A percentile compares a stretch with the other conserved stretches of the same genome.
Conservation (phyloP, 2,888 invertebrate genomes). For the Neoscelio sp. region DNA sequence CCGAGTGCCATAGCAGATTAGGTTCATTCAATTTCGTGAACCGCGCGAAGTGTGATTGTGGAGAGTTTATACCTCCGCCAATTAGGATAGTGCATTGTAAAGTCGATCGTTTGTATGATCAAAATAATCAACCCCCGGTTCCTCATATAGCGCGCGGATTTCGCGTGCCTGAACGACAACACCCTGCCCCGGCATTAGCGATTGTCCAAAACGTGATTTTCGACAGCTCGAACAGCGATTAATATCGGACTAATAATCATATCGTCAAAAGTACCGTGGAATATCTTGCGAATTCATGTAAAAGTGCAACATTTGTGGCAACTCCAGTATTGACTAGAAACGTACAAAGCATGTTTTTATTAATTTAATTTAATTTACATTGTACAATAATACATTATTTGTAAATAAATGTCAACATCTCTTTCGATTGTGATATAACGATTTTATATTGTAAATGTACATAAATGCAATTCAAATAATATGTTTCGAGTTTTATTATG, state of each 20-base stretch:
- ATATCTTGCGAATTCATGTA: too few species aligned
- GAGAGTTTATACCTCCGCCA: constrained; percentile 72
- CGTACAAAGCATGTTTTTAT: neutral
- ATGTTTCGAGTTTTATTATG: neutral
- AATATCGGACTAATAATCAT: constrained; percentile 13
- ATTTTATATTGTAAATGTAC: neutral
- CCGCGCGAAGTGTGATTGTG: constrained; percentile 72
- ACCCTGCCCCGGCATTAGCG: constrained; percentile 32
- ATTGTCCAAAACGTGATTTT: constrained; percentile 17
- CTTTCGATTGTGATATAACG: neutral
- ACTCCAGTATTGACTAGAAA: constrained; percentile 1
- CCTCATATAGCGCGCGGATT: constrained; percentile 54
- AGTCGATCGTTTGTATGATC: constrained; percentile 69
- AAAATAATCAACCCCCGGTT: constrained; percentile 56
- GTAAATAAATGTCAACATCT: neutral
- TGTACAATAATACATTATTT: neutral
- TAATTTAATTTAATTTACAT: too few species aligned
- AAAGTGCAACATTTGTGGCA: neutral
- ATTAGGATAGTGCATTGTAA: constrained; percentile 73
- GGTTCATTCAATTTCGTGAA: constrained; percentile 74
- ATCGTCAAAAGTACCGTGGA: neutral
- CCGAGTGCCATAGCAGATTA: constrained; percentile 72
- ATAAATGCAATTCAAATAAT: too few species aligned
- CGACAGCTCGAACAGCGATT: constrained; percentile 34
- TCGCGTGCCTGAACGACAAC: constrained; percentile 58